Evolutionary conservation across 2,113 vertebrate genomes (phyloP).

Genomic region (Fukomys damarensis): DNA sequence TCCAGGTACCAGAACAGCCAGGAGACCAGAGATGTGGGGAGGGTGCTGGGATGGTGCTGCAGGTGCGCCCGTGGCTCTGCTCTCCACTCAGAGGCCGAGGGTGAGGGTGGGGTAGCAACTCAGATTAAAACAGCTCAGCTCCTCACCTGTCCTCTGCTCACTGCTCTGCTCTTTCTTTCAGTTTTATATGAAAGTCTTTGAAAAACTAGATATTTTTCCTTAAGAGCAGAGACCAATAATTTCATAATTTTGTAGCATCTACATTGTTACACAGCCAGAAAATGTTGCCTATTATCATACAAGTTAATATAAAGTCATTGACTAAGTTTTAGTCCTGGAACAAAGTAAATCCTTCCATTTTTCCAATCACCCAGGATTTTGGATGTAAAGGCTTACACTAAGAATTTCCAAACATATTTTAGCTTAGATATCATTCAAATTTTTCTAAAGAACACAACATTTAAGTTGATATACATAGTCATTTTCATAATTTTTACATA

Average conservation of each 20-base stretch:
- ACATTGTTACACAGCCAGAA: neutral
- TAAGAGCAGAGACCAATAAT: neutral
- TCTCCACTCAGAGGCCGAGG: too few species aligned
- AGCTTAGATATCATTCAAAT: neutral
- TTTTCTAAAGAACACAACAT: neutral
- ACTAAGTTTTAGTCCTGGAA: neutral
- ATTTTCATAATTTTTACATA: neutral
- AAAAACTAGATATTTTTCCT: neutral
- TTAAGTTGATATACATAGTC: neutral
- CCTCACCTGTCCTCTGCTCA: too few species aligned
- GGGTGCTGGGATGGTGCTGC: too few species aligned
- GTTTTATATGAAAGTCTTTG: neutral
- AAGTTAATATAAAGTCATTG: constrained; percentile 13
- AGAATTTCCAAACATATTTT: neutral
- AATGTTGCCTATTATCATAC: neutral
- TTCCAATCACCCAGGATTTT: neutral
- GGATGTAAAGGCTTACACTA: neutral
- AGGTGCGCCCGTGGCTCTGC: too few species aligned
- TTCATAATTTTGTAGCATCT: neutral
- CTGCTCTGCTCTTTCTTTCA: too few species aligned
- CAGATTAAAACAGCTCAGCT: too few species aligned
- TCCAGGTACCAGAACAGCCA: too few species aligned
- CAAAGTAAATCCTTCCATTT: neutral
- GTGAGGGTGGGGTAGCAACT: too few species aligned
- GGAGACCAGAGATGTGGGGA: too few species aligned